Evolutionary conservation across 2,888 invertebrate species (phyloP).

Genomic region (Caenorhabditis imperialis): DNA sequence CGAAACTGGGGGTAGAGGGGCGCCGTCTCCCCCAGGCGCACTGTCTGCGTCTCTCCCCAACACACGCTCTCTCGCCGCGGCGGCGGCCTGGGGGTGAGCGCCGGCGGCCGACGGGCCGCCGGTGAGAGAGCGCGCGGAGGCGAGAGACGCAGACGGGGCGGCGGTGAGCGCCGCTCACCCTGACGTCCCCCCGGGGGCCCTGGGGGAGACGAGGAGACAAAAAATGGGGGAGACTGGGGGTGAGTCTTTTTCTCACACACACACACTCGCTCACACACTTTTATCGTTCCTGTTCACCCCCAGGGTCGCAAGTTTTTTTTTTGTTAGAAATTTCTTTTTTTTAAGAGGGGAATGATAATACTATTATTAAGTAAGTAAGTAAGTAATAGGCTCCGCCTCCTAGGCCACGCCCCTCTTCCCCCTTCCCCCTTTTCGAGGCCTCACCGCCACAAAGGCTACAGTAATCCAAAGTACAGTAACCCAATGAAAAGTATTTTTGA

Average conservation of each 20-base stretch:
- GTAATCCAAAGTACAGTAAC: no score
- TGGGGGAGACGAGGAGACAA: conserved; percentile 36
- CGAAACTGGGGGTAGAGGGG: no score
- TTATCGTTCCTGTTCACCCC: conserved; percentile 38
- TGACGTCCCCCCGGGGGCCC: conserved; percentile 18
- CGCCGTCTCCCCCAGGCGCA: background rate
- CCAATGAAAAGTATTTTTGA: no score
- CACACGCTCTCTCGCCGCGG: conserved; percentile 12
- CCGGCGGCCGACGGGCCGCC: conserved; percentile 17
- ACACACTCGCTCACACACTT: conserved; percentile 30
- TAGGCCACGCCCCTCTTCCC: no score
- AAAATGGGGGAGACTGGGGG: conserved; percentile 9
- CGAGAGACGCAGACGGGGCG: conserved; percentile 4
- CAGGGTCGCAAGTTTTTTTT: no score
- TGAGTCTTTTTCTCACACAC: conserved; percentile 14
- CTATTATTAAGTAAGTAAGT: no score
- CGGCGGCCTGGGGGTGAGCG: conserved; percentile 33
- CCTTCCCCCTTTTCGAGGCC: no score
- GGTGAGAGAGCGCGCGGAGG: conserved; percentile 13
- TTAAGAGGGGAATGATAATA: no score
- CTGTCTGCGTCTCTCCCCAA: conserved; percentile 10
- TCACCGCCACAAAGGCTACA: no score
- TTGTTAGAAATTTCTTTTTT: no score
- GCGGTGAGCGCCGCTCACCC: no score
- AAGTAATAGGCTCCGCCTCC: no score